A percentile compares a stretch with the other conserved stretches of the same genome.
Conservation (phyloP, 2,113 vertebrate genomes). For the Sinocyclocheilus grahami region DNA sequence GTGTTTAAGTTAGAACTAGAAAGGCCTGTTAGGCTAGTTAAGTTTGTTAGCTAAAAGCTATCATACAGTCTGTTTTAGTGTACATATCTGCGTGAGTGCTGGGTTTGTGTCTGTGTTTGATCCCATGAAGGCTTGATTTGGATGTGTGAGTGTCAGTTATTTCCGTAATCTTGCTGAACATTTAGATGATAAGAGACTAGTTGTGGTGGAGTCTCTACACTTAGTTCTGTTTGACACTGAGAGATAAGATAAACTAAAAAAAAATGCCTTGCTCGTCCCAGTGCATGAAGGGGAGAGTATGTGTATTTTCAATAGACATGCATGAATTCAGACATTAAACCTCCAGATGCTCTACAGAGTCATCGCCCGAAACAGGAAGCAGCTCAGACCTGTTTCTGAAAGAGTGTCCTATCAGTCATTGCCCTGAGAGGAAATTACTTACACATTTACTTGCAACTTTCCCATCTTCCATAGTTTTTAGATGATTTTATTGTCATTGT, state of each 20-base stretch:
- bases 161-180: background rate
- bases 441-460: constrained; percentile 50
- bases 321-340: constrained; percentile 69
- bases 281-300: constrained; percentile 27
- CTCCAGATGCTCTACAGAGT: constrained; percentile 70
- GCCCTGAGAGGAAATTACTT: constrained; percentile 59
- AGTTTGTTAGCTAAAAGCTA: background rate
- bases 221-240: constrained; percentile 32
- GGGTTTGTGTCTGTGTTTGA: background rate
- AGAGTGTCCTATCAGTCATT: constrained; percentile 66
- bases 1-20: constrained; percentile 17
- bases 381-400: constrained; percentile 58
- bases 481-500: too few species aligned
- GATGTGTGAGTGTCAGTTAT: constrained; percentile 17
- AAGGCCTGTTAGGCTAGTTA: constrained; percentile 18
- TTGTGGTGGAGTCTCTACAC: constrained; percentile 10
- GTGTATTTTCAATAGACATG: constrained; percentile 57
- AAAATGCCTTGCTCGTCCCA: background rate
- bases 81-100: too few species aligned
- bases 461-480: constrained; percentile 36
- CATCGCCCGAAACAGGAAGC: constrained; percentile 57
- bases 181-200: constrained; percentile 4
- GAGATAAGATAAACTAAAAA: constrained; percentile 18
- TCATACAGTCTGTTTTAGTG: background rate
- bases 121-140: background rate